phyloP scores from a whole-genome alignment of 2,797 vertebrate species.

The Ateles fusciceps region DNA sequence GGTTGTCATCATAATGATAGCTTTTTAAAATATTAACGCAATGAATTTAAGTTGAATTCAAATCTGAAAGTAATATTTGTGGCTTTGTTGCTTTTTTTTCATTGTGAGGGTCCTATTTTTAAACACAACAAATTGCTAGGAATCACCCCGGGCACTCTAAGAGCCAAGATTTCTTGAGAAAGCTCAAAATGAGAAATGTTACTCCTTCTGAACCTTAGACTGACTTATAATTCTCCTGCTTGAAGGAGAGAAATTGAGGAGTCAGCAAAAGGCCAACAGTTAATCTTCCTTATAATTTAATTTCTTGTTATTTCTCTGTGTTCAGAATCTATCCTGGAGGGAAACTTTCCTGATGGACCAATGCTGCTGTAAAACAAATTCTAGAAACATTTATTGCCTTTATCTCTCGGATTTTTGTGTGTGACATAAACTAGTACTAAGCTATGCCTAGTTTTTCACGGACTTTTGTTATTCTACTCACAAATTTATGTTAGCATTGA shows the following conservation, averaged over 20 bases:
- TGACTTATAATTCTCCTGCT: not conserved
- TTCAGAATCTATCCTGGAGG: slow-evolving; percentile 9
- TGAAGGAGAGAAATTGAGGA: not conserved
- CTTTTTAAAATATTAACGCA: slow-evolving; percentile 11
- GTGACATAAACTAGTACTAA: not conserved
- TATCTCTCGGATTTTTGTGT: not conserved
- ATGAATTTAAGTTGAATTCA: not conserved
- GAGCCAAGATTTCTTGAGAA: not conserved
- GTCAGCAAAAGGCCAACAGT: not conserved
- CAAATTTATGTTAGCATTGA: not conserved
- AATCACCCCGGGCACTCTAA: not conserved
- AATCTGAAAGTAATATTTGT: not conserved
- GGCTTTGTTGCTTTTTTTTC: not conserved
- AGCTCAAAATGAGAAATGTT: not conserved
- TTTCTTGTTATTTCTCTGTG: slow-evolving; percentile 30
- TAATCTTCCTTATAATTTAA: slow-evolving; percentile 6
- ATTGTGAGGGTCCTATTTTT: not conserved
- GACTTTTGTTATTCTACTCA: not conserved
- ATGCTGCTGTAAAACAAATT: not conserved
- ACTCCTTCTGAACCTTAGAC: not conserved
- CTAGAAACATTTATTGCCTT: not conserved
- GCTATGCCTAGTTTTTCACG: not conserved
- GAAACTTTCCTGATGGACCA: not conserved
- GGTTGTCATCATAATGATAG: not conserved
- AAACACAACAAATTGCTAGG: not conserved